Percentiles rank a stretch among this genome's conserved stretches.
Conservation (phyloP, 1,140 invertebrate species). For the Listronotus bonariensis region DNA sequence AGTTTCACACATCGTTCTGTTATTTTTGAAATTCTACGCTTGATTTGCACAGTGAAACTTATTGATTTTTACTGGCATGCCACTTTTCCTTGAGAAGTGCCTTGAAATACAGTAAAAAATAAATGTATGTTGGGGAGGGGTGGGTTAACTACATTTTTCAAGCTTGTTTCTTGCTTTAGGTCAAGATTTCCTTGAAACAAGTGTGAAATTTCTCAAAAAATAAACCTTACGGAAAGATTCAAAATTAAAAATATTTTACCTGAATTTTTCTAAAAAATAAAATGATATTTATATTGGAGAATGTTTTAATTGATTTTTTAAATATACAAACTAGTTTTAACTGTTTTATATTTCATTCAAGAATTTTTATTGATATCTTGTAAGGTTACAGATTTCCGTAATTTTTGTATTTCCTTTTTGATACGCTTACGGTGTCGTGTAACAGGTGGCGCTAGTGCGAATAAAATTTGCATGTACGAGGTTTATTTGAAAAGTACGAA, state of each 20-base stretch:
- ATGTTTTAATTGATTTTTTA: too few relatives aligned
- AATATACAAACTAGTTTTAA: too few relatives aligned
- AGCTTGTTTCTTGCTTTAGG: constrained; percentile 23
- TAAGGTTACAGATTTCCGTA: background rate
- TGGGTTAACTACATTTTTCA: constrained; percentile 14
- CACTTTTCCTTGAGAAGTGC: constrained; percentile 8
- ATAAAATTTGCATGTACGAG: background rate
- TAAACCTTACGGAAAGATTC: too few relatives aligned
- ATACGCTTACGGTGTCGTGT: background rate
- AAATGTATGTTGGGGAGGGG: constrained; percentile 3
- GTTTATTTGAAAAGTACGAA: too few relatives aligned
- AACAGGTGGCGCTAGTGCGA: constrained; percentile 7
- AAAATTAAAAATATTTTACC: too few relatives aligned
- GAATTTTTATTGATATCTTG: too few relatives aligned
- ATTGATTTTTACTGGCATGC: background rate
- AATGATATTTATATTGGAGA: too few relatives aligned
- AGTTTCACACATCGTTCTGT: constrained; percentile 13
- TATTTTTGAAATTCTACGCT: background rate
- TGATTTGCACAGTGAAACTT: background rate
- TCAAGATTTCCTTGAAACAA: constrained; percentile 17
- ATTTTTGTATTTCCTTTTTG: background rate
- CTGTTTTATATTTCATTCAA: too few relatives aligned
- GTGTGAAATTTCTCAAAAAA: too few relatives aligned
- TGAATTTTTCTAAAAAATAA: too few relatives aligned
- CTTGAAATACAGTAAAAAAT: constrained; percentile 6